These are phyloP conservation scores for Lagria hirta DNA, from an alignment of 2,888 invertebrate species.

Conservation along the genomic window DNA sequence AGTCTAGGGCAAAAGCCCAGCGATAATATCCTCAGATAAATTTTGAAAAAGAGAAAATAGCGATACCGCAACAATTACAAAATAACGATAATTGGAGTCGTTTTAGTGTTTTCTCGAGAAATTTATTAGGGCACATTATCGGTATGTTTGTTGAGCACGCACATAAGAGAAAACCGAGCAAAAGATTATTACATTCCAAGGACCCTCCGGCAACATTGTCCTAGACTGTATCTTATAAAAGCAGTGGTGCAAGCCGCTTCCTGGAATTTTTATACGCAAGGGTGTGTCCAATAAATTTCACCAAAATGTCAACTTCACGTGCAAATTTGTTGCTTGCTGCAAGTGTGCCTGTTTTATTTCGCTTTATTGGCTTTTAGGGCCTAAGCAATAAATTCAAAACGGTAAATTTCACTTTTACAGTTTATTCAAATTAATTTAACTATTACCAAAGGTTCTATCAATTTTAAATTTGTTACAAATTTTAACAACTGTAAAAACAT, in stretches of 20 bases:
- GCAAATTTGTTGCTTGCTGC: conserved; percentile 26
- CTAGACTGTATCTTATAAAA: conserved; percentile 24
- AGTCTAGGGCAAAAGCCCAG: too few relatives aligned
- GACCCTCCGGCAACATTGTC: conserved; percentile 22
- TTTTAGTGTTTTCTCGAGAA: conserved; percentile 8
- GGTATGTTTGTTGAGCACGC: conserved; percentile 20
- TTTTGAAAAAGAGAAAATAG: too few relatives aligned
- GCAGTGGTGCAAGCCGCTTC: conserved; percentile 19
- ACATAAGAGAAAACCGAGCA: conserved; percentile 18
- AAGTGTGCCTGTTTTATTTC: conserved; percentile 16
- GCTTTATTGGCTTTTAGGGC: conserved; percentile 14
- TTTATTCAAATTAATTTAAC: too few relatives aligned
- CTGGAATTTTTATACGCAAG: conserved; percentile 28
- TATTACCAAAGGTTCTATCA: too few relatives aligned
- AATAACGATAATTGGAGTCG: conserved; percentile 21
- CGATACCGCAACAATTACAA: conserved; percentile 9
- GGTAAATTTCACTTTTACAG: conserved; percentile 17
- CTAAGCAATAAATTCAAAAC: conserved; percentile 12
- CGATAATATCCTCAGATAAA: too few relatives aligned
- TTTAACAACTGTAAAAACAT: too few relatives aligned
- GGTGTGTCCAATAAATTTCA: conserved; percentile 29
- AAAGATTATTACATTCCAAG: conserved; percentile 29
- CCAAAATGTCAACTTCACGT: conserved; percentile 26
- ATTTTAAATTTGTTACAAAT: too few relatives aligned
- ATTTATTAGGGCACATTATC: conserved; percentile 24